Evolutionary conservation across 2,797 vertebrate species (phyloP), one percentile per base, ranked within the genome.

Genomic region (Zonotrichia albicollis): DNA sequence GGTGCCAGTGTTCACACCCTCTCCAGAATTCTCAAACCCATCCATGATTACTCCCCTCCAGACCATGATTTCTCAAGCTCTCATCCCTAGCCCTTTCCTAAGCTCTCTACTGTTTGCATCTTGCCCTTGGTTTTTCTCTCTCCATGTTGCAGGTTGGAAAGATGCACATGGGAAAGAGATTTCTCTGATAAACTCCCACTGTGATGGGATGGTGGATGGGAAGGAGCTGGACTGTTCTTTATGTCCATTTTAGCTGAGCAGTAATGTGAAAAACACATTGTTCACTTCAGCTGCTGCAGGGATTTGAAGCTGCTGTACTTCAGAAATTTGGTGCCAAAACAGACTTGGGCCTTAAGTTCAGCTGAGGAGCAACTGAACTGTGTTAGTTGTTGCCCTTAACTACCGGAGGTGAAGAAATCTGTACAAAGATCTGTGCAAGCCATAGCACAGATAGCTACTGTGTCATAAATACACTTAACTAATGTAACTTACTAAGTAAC

Each of bases 81-180:
- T 46, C 57, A 38, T 34, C 36, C 30, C 14, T 6, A 10, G 4
- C 29, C 19, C 21, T 34, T 70, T 51, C 43, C 26, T 38, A 57
- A 6, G 3, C 20, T 48, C 5, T 2, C 19, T 43, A 1, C 11
- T n/a, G 23, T 22, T 50, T 0, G 0, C 23, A 10, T 27, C 7
- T 6, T 36, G 30, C 13, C 50, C 38, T 18, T 5, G 5, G 6
- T 20, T 23, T 16, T 32, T 45, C 25, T 15, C 20, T 40, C 14
- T 38, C 13, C 6, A 0, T 5, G 19, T 25, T 34, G 18, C 26
- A 14, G 23, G 27, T 38, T 66, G 48, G 74, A 18, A 62, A 66
- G 13, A 16, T 25, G 72, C 34, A 42, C 30, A 1, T 5, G 7
- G 32, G 18, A 45, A 48, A 14, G 27, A 42, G n/a, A 26, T 34